Conservation (phyloP, 2,888 invertebrate species). For the Lordiphosa fenestrarum region DNA sequence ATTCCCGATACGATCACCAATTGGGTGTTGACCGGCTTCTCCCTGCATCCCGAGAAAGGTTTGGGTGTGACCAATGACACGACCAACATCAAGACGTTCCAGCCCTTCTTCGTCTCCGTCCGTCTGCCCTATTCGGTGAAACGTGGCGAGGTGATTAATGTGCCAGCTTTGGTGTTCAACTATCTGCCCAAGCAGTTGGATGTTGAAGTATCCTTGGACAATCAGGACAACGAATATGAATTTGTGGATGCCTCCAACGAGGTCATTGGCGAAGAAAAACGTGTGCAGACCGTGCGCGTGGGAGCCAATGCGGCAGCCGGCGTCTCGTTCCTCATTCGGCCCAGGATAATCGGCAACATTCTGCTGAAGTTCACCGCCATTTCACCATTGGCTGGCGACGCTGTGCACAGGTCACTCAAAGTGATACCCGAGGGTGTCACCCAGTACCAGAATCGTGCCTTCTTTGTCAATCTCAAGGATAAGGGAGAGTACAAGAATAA, state of each 20-base stretch:
- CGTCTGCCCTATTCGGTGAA: slow-evolving; percentile 94
- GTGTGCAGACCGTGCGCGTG: slow-evolving; percentile 85
- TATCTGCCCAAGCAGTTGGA: slow-evolving; percentile 88
- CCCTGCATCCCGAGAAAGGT: slow-evolving; percentile 87
- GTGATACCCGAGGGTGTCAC: slow-evolving; percentile 92
- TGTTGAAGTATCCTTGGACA: slow-evolving; percentile 91
- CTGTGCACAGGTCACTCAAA: slow-evolving; percentile 86
- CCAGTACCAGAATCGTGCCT: slow-evolving; percentile 86
- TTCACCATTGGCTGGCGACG: slow-evolving; percentile 89
- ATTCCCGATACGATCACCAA: slow-evolving; percentile 91
- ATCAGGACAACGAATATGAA: slow-evolving; percentile 89
- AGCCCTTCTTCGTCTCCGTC: slow-evolving; percentile 90
- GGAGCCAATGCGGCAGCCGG: slow-evolving; percentile 87
- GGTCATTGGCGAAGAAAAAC: slow-evolving; percentile 91
- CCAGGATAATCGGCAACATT: slow-evolving; percentile 86
- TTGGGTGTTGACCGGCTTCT: slow-evolving; percentile 91
- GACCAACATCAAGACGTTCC: slow-evolving; percentile 86
- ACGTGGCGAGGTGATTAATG: slow-evolving; percentile 92
- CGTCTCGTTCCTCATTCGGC: slow-evolving; percentile 91
- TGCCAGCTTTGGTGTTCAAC: slow-evolving; percentile 93
- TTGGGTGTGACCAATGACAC: slow-evolving; percentile 87
- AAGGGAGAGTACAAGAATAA: slow-evolving; percentile 82
- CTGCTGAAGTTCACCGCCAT: slow-evolving; percentile 88
- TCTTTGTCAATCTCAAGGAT: slow-evolving; percentile 86
- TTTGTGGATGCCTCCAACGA: slow-evolving; percentile 92